Conservation (phyloP, 2,888 invertebrate genomes). For the Hypomecis atomaria region DNA sequence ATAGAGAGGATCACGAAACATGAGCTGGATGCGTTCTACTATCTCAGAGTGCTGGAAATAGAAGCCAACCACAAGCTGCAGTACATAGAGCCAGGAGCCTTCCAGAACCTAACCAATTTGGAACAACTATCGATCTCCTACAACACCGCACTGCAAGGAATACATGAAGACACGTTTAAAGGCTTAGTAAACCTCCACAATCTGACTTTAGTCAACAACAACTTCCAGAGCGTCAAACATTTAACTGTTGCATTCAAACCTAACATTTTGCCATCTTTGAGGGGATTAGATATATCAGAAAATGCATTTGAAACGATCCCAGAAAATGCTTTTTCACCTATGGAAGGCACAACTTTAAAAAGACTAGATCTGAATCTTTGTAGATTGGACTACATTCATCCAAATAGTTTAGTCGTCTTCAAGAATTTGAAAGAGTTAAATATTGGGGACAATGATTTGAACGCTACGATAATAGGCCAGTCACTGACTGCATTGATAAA, state of each 20-base stretch:
- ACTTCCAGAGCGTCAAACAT: conserved; percentile 73
- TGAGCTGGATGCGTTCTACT: conserved; percentile 68
- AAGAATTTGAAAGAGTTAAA: conserved; percentile 72
- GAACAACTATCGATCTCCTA: conserved; percentile 83
- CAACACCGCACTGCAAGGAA: conserved; percentile 73
- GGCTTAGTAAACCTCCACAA: conserved; percentile 79
- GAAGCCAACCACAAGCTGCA: conserved; percentile 83
- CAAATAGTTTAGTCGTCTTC: conserved; percentile 76
- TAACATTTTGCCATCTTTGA: conserved; percentile 72
- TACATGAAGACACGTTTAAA: conserved; percentile 76
- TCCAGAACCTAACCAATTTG: conserved; percentile 75
- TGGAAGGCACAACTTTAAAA: conserved; percentile 72
- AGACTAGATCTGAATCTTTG: conserved; percentile 81
- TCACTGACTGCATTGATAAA: conserved; percentile 67
- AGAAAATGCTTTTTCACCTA: conserved; percentile 71
- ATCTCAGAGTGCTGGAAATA: conserved; percentile 75
- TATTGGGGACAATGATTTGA: conserved; percentile 83
- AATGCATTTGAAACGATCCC: conserved; percentile 77
- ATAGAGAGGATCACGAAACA: conserved; percentile 70
- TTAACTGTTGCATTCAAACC: conserved; percentile 74
- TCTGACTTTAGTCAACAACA: conserved; percentile 83
- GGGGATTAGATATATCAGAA: conserved; percentile 79
- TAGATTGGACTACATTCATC: conserved; percentile 80
- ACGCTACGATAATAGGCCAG: conserved; percentile 67
- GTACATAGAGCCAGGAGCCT: conserved; percentile 76